phyloP scores from a whole-genome alignment of 1,140 invertebrate genomes.

The Proales similis region DNA sequence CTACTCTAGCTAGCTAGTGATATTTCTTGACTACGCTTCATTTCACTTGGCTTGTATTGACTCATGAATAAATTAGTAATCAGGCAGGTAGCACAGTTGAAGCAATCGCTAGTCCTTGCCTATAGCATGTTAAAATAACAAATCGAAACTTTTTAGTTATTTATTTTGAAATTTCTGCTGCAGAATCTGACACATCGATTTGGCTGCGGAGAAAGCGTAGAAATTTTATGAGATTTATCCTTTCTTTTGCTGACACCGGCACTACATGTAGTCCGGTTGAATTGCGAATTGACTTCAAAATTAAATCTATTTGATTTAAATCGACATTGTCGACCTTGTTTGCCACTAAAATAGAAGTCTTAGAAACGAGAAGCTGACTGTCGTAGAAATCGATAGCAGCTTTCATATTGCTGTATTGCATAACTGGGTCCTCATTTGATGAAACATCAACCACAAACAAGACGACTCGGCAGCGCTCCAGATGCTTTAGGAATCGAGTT shows the following conservation, averaged over 20 bases:
- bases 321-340: conserved; percentile 17
- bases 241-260: conserved; percentile 24
- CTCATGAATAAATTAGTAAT: too few species aligned
- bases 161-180: neutral
- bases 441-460: conserved; percentile 20
- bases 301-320: neutral
- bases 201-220: conserved; percentile 12
- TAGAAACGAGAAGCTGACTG: neutral
- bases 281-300: neutral
- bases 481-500: conserved; percentile 27
- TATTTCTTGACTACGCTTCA: too few species aligned
- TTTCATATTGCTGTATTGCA: conserved; percentile 5
- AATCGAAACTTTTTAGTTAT: neutral
- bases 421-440: neutral
- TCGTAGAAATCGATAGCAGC: neutral
- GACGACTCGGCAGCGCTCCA: conserved; percentile 27
- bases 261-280: too few species aligned
- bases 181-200: neutral
- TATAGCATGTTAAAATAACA: too few species aligned
- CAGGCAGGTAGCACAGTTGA: too few species aligned
- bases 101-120: too few species aligned
- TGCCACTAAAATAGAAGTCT: conserved; percentile 5
- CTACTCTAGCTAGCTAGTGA: too few species aligned
- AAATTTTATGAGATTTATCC: conserved; percentile 36
- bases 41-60: too few species aligned